Conservation (phyloP, 2,797 vertebrate species). For the Microctenopoma lineatum region DNA sequence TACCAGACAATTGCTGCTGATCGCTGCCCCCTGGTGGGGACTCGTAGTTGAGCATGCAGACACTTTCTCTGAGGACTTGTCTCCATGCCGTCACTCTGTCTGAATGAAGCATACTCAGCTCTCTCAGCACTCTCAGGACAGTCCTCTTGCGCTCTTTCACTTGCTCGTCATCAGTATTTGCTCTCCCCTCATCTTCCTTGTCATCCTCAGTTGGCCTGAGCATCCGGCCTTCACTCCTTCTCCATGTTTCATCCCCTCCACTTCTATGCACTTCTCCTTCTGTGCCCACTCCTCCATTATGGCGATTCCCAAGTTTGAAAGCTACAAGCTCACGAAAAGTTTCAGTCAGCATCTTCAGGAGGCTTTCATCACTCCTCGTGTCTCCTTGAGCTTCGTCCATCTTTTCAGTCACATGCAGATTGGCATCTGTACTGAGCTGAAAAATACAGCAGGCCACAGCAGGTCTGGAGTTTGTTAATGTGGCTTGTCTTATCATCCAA, state of each 20-base stretch:
- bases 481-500: conserved; percentile 10
- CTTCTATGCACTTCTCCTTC: conserved; percentile 5
- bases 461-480: neutral
- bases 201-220: conserved; percentile 6
- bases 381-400: conserved; percentile 46
- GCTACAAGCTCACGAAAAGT: conserved; percentile 45
- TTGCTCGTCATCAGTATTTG: neutral
- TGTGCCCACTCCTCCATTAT: neutral
- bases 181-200: conserved; percentile 18
- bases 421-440: conserved; percentile 24
- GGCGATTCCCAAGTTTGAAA: conserved; percentile 26
- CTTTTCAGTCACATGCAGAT: conserved; percentile 23
- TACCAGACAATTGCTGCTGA: conserved; percentile 33
- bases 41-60: conserved; percentile 7
- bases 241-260: neutral
- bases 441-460: conserved; percentile 18
- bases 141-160: conserved; percentile 38
- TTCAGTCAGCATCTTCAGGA: conserved; percentile 47
- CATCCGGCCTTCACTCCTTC: conserved; percentile 7
- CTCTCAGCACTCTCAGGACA: conserved; percentile 57
- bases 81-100: conserved; percentile 63
- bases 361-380: conserved; percentile 39
- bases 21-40: conserved; percentile 39
- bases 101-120: conserved; percentile 59
- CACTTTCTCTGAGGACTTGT: conserved; percentile 46